A percentile compares a stretch with the other conserved stretches of the same genome.
phyloP scores from a whole-genome alignment of 1,140 invertebrate genomes.

The Bombus breviceps region DNA sequence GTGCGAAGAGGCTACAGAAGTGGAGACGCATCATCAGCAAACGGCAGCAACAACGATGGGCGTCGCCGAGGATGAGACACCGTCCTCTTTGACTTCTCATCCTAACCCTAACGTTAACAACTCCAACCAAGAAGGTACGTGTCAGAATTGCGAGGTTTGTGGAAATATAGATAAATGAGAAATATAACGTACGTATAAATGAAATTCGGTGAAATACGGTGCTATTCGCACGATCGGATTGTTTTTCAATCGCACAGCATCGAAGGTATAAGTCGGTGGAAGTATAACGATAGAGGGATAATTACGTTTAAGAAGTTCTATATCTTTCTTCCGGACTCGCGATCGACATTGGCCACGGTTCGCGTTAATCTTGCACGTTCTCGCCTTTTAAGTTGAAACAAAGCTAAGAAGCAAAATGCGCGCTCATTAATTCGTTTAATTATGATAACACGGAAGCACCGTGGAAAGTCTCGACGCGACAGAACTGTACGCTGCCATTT shows the following conservation, averaged over 20 bases:
- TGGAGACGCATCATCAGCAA: constrained; percentile 80
- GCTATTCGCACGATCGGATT: too few relatives aligned
- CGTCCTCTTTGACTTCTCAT: constrained; percentile 78
- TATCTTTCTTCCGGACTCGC: constrained; percentile 2
- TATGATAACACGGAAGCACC: constrained; percentile 54
- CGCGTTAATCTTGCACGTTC: neutral
- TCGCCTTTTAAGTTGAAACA: neutral
- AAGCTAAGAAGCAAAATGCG: constrained; percentile 18
- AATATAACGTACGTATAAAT: neutral
- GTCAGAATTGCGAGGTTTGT: neutral
- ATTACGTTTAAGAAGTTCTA: neutral
- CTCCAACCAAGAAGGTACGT: constrained; percentile 79
- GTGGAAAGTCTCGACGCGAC: constrained; percentile 45
- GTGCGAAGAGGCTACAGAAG: constrained; percentile 80
- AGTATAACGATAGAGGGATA: too few relatives aligned
- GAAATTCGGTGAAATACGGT: too few relatives aligned
- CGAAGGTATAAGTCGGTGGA: too few relatives aligned
- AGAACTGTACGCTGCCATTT: constrained; percentile 20
- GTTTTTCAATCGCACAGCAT: too few relatives aligned
- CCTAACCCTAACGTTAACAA: constrained; percentile 77
- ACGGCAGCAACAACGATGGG: constrained; percentile 78
- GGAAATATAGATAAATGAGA: neutral
- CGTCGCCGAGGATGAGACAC: constrained; percentile 80
- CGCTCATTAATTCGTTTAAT: constrained; percentile 64
- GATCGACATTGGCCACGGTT: constrained; percentile 11